Evolutionary conservation across 2,113 vertebrate genomes (phyloP).

Genomic region (Podarcis muralis): DNA sequence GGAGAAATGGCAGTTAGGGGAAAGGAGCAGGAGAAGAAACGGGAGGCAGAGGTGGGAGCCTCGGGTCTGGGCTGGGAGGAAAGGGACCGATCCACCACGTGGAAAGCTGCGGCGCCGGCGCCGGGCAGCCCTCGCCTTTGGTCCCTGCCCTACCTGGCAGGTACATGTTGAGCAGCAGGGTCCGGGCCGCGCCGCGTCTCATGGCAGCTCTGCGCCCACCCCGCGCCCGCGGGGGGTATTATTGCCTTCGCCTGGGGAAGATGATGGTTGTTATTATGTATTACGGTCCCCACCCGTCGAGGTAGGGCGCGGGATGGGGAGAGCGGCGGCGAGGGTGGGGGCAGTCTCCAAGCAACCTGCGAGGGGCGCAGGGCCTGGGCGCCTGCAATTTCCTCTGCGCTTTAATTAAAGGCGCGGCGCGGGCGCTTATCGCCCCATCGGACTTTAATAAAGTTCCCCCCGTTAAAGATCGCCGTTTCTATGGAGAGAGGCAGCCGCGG

Average conservation of each 20-base stretch:
- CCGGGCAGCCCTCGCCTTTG: neutral
- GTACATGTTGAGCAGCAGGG: conserved; percentile 99
- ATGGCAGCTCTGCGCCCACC: conserved; percentile 82
- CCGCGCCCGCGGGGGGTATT: conserved; percentile 67
- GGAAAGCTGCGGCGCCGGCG: neutral
- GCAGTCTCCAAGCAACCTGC: conserved; percentile 87
- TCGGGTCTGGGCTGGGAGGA: neutral
- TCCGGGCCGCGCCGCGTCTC: conserved; percentile 91
- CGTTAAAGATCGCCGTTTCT: conserved; percentile 87
- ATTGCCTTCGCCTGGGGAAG: conserved; percentile 67
- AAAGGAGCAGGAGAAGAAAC: conserved; percentile 7
- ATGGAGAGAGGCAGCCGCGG: conserved; percentile 90
- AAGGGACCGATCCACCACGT: too few relatives aligned
- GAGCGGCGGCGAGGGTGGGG: conserved; percentile 12
- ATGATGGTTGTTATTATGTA: conserved; percentile 17
- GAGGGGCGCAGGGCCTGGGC: conserved; percentile 60
- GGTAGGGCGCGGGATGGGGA: conserved; percentile 37
- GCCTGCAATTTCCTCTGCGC: conserved; percentile 91
- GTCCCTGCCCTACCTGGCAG: conserved; percentile 88
- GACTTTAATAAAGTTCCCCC: conserved; percentile 89
- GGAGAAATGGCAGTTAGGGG: neutral
- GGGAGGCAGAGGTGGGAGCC: rapidly evolving
- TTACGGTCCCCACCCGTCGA: conserved; percentile 26
- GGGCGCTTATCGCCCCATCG: conserved; percentile 86
- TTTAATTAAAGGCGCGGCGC: conserved; percentile 90